A percentile compares a stretch with the other conserved stretches of the same genome.
These are phyloP conservation scores for Aleiodes alternator DNA, from an alignment of 2,888 invertebrate species.

Conservation along the genomic window DNA sequence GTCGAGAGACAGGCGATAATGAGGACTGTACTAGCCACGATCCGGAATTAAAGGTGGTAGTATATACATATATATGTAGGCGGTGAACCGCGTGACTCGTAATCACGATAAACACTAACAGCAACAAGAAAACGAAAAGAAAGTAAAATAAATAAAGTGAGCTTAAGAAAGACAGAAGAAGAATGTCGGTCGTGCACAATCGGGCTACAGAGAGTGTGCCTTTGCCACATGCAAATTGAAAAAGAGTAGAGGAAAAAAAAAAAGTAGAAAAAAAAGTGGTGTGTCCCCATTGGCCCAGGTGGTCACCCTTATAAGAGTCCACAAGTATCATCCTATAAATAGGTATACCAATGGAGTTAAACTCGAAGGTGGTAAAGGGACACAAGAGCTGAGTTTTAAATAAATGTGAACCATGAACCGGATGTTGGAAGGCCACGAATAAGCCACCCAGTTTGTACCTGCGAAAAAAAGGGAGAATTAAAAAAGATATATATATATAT, in stretches of 20 bases:
- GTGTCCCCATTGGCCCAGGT: slow-evolving; percentile 42
- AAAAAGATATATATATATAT: no score
- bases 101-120: slow-evolving; percentile 44
- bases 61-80: not conserved
- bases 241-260: not conserved
- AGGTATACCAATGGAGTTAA: slow-evolving; percentile 27
- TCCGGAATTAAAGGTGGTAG: slow-evolving; percentile 31
- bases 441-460: slow-evolving; percentile 61
- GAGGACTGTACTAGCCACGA: slow-evolving; percentile 37
- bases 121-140: slow-evolving; percentile 22
- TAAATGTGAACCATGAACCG: slow-evolving; percentile 71
- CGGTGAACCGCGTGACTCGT: slow-evolving; percentile 45
- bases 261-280: not conserved
- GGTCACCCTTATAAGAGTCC: slow-evolving; percentile 22
- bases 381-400: slow-evolving; percentile 65
- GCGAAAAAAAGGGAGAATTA: not conserved
- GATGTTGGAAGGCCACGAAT: slow-evolving; percentile 67
- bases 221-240: not conserved
- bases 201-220: slow-evolving; percentile 3
- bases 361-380: slow-evolving; percentile 45
- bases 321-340: slow-evolving; percentile 41
- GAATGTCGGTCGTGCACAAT: slow-evolving; percentile 47
- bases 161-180: slow-evolving; percentile 20
- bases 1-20: slow-evolving; percentile 40
- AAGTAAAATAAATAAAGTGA: slow-evolving; percentile 5